Evolutionary conservation across 35 echinoderm and acorn worm species (phyloP), one percentile per base, ranked within the genome.

Genomic region (Eucidaris tribuloides): DNA sequence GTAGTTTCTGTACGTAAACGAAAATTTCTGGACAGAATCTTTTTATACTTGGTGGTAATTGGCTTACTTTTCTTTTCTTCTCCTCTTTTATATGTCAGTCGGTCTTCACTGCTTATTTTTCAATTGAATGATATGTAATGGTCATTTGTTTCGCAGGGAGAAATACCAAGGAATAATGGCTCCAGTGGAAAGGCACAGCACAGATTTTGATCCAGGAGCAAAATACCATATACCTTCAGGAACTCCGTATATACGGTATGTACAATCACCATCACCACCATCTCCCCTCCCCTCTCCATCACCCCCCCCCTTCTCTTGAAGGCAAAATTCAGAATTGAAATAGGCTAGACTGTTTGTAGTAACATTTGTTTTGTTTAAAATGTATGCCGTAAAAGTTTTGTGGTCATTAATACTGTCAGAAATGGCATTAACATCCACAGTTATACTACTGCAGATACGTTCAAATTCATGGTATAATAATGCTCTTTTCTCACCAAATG

Each of bases 211-310:
- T 68, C 82, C 82, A 1, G 82, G 82, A 42, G 82, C 82, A 23
- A 84, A 84, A 39, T 70, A 84, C 45, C 82, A 84, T 50, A 81
- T 88, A 65, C 62, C 82, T 15, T 62, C 82, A 32, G 63, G 82
- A 66, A 84, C 61, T 41, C 82, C 82, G 5, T 84, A 84, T 46
- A 84, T 84, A 36, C 71, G 82, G 82, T 84, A 36, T 24, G 46
- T 64, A 64, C 19, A 15, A 15, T 2, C 5, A 25, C 2, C 19
- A 32, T 44, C 9, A 3, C 3, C 13, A 37, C 4, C 30, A 40
- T 44, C 2, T n/a, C 24, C 28, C 19, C 17, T 4, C 37, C 37
- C 4, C 9, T 54, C 9, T 9, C n/a, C 9, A n/a, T 13, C 9
- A n/a, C 9, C 9, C 9, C 49, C 49, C n/a, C 9, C 9, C 49